phyloP scores from a whole-genome alignment of 2,797 vertebrate species.

The Melanotaenia parkinsoni region DNA sequence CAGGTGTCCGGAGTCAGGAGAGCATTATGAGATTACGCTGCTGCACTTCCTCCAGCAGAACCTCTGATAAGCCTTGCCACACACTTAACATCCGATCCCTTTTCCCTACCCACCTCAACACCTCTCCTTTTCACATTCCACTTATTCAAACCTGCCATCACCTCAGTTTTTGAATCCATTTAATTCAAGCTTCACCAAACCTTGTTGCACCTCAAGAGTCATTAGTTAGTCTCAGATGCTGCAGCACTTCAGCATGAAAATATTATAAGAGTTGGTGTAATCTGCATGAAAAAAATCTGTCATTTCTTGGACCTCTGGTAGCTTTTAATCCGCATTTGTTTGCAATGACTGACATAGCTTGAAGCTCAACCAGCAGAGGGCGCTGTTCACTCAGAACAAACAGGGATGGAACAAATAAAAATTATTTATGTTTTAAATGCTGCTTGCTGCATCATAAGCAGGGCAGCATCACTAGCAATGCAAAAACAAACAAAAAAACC shows the following conservation, averaged over 20 bases:
- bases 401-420: not conserved
- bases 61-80: constrained; percentile 85
- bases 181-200: constrained; percentile 47
- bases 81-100: constrained; percentile 14
- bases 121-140: constrained; percentile 18
- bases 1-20: constrained; percentile 95
- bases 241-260: constrained; percentile 23
- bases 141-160: constrained; percentile 31
- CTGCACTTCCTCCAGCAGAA: constrained; percentile 97
- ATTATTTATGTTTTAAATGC: constrained; percentile 21
- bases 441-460: constrained; percentile 8
- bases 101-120: constrained; percentile 8
- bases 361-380: constrained; percentile 32
- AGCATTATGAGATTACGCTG: constrained; percentile 97
- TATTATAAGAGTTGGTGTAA: not conserved
- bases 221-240: constrained; percentile 12
- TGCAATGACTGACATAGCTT: constrained; percentile 10
- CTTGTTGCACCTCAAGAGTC: constrained; percentile 37
- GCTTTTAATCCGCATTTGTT: constrained; percentile 17
- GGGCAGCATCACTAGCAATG: constrained; percentile 18
- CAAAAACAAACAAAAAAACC: constrained; percentile 17
- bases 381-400: constrained; percentile 24
- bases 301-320: not conserved
- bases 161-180: constrained; percentile 36
- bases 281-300: not conserved